Base-by-base conservation (phyloP, 2,797 vertebrate species). In the Pygocentrus nattereri region DNA sequence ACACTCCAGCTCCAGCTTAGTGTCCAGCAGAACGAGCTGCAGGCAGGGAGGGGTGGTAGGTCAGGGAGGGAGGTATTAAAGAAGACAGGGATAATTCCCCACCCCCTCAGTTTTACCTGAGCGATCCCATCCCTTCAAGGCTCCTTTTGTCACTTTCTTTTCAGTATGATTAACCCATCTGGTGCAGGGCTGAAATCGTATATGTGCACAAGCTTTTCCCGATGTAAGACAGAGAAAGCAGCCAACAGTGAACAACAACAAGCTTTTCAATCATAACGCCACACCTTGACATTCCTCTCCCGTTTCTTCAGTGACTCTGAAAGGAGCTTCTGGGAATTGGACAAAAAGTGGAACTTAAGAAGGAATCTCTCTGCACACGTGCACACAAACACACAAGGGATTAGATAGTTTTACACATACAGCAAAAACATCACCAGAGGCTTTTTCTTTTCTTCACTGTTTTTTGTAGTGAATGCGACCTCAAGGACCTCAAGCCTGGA, bases 221-320 rank as follows among this genome's bases (percentile, higher is more conserved):
- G 31, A 25, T 81, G 59, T n/a, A 68, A 72, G 27, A 54, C 19
- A 65, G 64, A 62, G 59, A 82, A 78, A 78, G 65, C 58, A 82
- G 50, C 0, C 23, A 75, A 62, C 78, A 85, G 82, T 30, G 78
- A 74, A 18, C 78, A 82, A 67, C 58, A 50, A 80, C 56, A 12
- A 18, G 21, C 72, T 61, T 62, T 52, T 65, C 79, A 76, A 68
- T 84, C 69, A 82, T 73, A 61, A 74, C 30, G 68, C 70, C 85
- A 85, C 85, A 85, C 82, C 84, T 87, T 75, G 77, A 81, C 75
- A 86, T 80, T 81, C 71, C 67, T 84, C 78, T 71, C 34, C 54
- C 61, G 54, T 58, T 50, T 67, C 74, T 81, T 50, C 50, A 64
- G 49, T 69, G 65, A 44, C 38, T 74, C 21, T 80, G 52, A 79